Percentiles rank a stretch among this genome's conserved stretches.
Evolutionary conservation across 1,140 invertebrate species (phyloP).

Genomic region (Hyles euphorbiae): DNA sequence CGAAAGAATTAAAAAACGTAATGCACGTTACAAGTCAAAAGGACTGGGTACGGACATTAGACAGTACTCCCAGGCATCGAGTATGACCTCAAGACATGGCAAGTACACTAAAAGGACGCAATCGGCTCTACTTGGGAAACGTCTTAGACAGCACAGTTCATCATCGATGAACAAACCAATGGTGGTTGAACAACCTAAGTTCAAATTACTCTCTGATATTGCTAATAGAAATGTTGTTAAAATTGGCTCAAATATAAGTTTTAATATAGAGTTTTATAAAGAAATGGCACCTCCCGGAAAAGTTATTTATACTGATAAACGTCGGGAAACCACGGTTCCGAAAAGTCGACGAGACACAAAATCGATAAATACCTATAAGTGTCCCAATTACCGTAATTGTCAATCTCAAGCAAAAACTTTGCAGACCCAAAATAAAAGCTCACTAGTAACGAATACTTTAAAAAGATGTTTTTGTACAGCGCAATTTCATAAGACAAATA

Average conservation of each 20-base stretch:
- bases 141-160: not conserved
- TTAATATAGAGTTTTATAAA: slow-evolving; percentile 46
- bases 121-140: not conserved
- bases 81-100: slow-evolving; percentile 1
- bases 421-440: slow-evolving; percentile 15
- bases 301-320: not conserved
- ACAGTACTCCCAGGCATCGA: not conserved
- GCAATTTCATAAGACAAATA: slow-evolving; percentile 21
- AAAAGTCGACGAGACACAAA: not conserved
- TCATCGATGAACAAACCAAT: not conserved
- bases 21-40: not conserved
- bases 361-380: not conserved
- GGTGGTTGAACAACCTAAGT: not conserved
- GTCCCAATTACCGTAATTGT: slow-evolving; percentile 5
- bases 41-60: not conserved
- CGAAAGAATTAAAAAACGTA: too few species aligned
- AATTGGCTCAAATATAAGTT: slow-evolving; percentile 38
- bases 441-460: slow-evolving; percentile 20
- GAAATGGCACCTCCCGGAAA: not conserved
- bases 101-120: not conserved
- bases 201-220: slow-evolving; percentile 1
- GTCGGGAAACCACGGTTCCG: not conserved
- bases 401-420: slow-evolving; percentile 15
- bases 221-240: slow-evolving; percentile 26
- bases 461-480: slow-evolving; percentile 38